Base-by-base conservation (phyloP, 1,140 invertebrate genomes). In the Mamestra configurata region DNA sequence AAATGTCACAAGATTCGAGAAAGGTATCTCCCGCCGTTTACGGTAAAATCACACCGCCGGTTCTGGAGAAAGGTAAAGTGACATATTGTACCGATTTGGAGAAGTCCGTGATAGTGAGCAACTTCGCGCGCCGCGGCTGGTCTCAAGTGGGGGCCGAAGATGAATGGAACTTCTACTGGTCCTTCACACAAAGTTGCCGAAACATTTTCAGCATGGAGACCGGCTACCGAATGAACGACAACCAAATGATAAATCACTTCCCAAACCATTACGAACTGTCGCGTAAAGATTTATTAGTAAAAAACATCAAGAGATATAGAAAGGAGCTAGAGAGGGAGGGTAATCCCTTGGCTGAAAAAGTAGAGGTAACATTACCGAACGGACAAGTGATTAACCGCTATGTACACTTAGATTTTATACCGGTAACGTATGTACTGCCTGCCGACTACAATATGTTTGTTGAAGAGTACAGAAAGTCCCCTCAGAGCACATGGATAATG, bases 141-240 rank as follows among this genome's bases (percentile, higher is more conserved):
- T 95, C 96, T 24, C 97, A 98, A 95, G 98, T 99, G 11, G 97
- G 96, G 10, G 97, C 98, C 0, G 98, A 99, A 80, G 98, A 99
- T 89, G 98, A 99, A 85, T 99, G 98, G 98, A 98, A 99, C 92
- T 98, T 99, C 92, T 99, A 99, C 93, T 99, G 98, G 98, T 98
- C 98, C 1, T 98, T 97, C 13, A 98, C 98, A 1, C 97, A 98
- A 89, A 99, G 98, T 3, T 98, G 98, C 82, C 95, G 98, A 73
- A 98, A 97, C 88, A 97, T 99, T 71, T 99, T 99, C 88, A 98
- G 98, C 90, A 97, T 98, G 0, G 98, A 99, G 86, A 98, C 97
- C 89, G 98, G 98, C 6, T 99, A 99, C 91, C 95, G 98, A 79
- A 97, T 99, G 96, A 97, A 97, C 81, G 98, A 99, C 94, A 98